phyloP scores from a whole-genome alignment of 2,113 vertebrate genomes.

The Nanger granti region DNA sequence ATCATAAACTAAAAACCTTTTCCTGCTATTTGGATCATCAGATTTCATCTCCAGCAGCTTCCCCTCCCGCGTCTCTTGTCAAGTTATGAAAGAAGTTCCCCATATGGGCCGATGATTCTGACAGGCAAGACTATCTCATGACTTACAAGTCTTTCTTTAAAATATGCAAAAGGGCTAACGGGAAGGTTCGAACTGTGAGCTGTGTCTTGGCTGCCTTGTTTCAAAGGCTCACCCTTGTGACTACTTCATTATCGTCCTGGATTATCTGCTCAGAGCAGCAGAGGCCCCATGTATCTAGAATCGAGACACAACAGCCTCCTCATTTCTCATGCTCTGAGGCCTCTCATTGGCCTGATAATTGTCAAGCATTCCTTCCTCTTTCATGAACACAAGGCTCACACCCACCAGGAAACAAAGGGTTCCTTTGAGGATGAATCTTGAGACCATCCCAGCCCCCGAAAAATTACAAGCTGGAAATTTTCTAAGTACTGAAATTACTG shows the following conservation, averaged over 20 bases:
- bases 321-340: constrained; percentile 42
- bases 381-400: constrained; percentile 15
- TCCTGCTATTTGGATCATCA: constrained; percentile 69
- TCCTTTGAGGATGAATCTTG: constrained; percentile 46
- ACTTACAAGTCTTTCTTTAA: constrained; percentile 34
- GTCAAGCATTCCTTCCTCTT: constrained; percentile 49
- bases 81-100: neutral
- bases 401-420: constrained; percentile 53
- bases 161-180: constrained; percentile 16
- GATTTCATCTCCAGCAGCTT: constrained; percentile 69
- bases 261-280: constrained; percentile 34
- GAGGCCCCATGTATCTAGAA: constrained; percentile 5
- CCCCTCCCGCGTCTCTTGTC: neutral
- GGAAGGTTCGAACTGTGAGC: constrained; percentile 26
- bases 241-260: constrained; percentile 24
- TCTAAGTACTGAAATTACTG: constrained; percentile 41
- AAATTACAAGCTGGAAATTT: constrained; percentile 51
- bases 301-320: constrained; percentile 21
- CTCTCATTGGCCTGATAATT: constrained; percentile 26
- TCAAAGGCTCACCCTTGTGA: constrained; percentile 29
- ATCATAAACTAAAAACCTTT: constrained; percentile 73
- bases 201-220: neutral
- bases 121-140: neutral
- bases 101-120: neutral
- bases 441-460: neutral